Evolutionary conservation across 2,797 vertebrate species (phyloP).

Genomic region (Brachymystax lenok): DNA sequence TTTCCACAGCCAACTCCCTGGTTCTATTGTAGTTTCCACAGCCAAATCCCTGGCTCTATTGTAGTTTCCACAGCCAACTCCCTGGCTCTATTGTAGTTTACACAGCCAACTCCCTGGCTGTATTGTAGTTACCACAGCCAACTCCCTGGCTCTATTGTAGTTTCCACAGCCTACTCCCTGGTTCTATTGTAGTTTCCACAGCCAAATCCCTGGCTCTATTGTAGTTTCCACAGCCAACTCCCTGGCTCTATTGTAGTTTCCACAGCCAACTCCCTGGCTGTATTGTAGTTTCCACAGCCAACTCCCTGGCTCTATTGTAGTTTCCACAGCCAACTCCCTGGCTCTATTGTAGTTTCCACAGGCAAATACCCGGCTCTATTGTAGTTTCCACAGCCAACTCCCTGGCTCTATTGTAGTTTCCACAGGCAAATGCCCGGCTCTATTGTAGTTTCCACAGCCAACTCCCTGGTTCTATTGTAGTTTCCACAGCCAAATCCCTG

Average conservation of each 20-base stretch:
- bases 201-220: not conserved
- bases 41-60: not conserved
- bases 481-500: too few relatives aligned
- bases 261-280: not conserved
- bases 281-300: not conserved
- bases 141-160: not conserved
- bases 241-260: not conserved
- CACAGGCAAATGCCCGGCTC: too few relatives aligned
- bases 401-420: too few relatives aligned
- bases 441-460: too few relatives aligned
- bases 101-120: not conserved
- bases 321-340: not conserved
- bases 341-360: too few relatives aligned
- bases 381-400: too few relatives aligned
- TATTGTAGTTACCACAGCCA: not conserved
- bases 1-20: not conserved
- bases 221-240: not conserved
- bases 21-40: not conserved
- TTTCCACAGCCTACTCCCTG: not conserved
- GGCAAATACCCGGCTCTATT: too few relatives aligned
- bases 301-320: not conserved
- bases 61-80: not conserved
- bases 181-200: not conserved
- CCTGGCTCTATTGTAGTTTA: not conserved
- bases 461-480: too few relatives aligned